Conservation (phyloP, 1,140 invertebrate genomes). For the Neoseiulus cucumeris region DNA sequence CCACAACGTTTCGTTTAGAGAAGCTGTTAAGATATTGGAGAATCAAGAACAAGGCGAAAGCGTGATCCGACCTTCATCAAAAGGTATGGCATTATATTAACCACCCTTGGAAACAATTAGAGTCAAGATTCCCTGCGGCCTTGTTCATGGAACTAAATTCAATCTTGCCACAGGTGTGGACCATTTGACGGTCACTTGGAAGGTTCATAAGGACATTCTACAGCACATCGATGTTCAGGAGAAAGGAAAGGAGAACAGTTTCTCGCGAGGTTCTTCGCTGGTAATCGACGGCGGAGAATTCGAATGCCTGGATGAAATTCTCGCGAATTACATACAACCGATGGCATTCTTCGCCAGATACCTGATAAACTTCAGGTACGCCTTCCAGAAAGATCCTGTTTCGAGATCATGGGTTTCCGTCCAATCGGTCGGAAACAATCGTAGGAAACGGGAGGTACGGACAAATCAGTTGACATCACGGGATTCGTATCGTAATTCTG, state of each 20-base stretch:
- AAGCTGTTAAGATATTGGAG: constrained; percentile 72
- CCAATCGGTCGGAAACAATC: no score
- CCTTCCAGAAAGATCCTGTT: no score
- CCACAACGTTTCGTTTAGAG: constrained; percentile 82
- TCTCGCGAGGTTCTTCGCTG: constrained; percentile 70
- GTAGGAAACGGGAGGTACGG: no score
- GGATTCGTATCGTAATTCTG: no score
- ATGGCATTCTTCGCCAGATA: constrained; percentile 84
- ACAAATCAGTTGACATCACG: no score
- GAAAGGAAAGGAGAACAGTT: constrained; percentile 88
- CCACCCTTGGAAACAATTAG: background rate
- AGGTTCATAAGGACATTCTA: constrained; percentile 76
- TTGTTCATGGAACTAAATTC: no score
- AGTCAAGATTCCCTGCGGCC: no score
- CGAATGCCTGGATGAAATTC: constrained; percentile 97
- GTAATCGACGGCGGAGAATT: constrained; percentile 58
- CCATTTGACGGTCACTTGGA: constrained; percentile 95
- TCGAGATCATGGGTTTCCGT: no score
- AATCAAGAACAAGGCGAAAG: constrained; percentile 89
- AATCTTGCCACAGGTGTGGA: constrained; percentile 48
- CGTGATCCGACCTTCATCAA: constrained; percentile 84
- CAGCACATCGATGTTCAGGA: constrained; percentile 91
- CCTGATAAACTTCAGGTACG: constrained; percentile 70
- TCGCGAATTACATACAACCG: constrained; percentile 80
- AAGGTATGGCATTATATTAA: no score